Evolutionary conservation across 2,113 vertebrate species (phyloP).

Genomic region (Lepus americanus): DNA sequence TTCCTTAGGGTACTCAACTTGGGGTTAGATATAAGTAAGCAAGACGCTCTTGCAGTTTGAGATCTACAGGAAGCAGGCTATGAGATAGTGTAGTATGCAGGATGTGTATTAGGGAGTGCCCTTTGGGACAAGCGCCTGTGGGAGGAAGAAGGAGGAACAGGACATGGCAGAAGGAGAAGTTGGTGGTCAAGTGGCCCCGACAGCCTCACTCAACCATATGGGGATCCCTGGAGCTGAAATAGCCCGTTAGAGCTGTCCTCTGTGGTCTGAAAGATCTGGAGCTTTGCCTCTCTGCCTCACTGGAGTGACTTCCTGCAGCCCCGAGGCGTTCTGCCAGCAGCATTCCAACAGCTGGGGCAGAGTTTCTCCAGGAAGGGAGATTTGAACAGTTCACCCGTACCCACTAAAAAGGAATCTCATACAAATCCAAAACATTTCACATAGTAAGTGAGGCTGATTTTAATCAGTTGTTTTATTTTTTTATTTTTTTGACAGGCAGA

Average conservation of each 20-base stretch:
- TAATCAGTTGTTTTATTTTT: not conserved
- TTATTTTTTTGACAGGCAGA: too few relatives aligned
- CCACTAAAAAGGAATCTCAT: not conserved
- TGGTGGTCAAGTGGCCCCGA: not conserved
- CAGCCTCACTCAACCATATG: not conserved
- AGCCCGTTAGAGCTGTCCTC: not conserved
- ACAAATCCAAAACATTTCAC: not conserved
- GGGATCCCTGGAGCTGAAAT: not conserved
- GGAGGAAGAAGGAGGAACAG: not conserved
- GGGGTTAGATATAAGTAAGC: slow-evolving; percentile 32
- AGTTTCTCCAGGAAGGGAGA: not conserved
- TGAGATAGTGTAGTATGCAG: slow-evolving; percentile 34
- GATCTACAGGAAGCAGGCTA: slow-evolving; percentile 52
- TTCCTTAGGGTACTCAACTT: not conserved
- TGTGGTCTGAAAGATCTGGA: not conserved
- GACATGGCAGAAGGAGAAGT: not conserved
- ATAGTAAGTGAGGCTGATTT: not conserved
- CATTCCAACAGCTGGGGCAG: not conserved
- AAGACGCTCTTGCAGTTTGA: slow-evolving; percentile 46
- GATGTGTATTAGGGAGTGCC: slow-evolving; percentile 32
- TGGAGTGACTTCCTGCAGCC: slow-evolving; percentile 9
- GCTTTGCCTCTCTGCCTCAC: not conserved
- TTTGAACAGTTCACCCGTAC: not conserved
- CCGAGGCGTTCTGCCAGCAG: not conserved
- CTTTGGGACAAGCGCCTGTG: slow-evolving; percentile 15